phyloP scores from a whole-genome alignment of 2,797 vertebrate genomes.

The Sandelia bainsii region DNA sequence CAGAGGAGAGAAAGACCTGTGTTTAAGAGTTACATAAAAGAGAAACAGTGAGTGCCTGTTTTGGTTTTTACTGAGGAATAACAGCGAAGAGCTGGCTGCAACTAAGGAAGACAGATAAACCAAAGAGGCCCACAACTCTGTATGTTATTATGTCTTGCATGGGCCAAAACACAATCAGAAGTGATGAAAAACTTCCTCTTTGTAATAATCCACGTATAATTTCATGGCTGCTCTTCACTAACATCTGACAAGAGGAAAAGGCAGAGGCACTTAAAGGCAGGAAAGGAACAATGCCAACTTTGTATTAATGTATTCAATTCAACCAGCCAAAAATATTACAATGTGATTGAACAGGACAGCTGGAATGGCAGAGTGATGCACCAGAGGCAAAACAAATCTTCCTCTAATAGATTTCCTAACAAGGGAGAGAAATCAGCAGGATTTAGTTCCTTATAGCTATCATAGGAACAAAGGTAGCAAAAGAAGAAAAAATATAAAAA shows the following conservation, averaged over 20 bases:
- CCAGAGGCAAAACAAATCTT: slow-evolving; percentile 55
- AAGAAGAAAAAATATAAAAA: slow-evolving; percentile 29
- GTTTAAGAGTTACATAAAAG: slow-evolving; percentile 22
- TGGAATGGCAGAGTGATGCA: slow-evolving; percentile 39
- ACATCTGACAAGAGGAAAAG: background rate
- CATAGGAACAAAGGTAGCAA: slow-evolving; percentile 11
- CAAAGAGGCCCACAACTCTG: slow-evolving; percentile 4
- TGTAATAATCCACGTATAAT: slow-evolving; percentile 22
- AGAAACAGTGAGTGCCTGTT: slow-evolving; percentile 16
- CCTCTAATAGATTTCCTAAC: slow-evolving; percentile 62
- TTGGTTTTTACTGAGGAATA: slow-evolving; percentile 30
- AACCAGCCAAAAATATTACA: slow-evolving; percentile 32
- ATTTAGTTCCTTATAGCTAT: slow-evolving; percentile 44
- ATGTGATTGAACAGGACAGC: slow-evolving; percentile 41
- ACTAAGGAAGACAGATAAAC: slow-evolving; percentile 19
- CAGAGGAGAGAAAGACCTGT: slow-evolving; percentile 3
- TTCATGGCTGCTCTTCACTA: slow-evolving; percentile 10
- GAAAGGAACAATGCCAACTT: slow-evolving; percentile 14
- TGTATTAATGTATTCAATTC: slow-evolving; percentile 28
- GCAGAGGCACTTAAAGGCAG: background rate
- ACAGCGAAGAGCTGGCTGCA: slow-evolving; percentile 10
- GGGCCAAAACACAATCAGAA: slow-evolving; percentile 62
- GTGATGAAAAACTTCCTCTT: slow-evolving; percentile 41
- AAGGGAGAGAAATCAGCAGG: slow-evolving; percentile 56
- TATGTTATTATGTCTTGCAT: slow-evolving; percentile 24